These are phyloP conservation scores for Octomys mimax DNA, from an alignment of 2,797 vertebrate species.

Conservation along the genomic window DNA sequence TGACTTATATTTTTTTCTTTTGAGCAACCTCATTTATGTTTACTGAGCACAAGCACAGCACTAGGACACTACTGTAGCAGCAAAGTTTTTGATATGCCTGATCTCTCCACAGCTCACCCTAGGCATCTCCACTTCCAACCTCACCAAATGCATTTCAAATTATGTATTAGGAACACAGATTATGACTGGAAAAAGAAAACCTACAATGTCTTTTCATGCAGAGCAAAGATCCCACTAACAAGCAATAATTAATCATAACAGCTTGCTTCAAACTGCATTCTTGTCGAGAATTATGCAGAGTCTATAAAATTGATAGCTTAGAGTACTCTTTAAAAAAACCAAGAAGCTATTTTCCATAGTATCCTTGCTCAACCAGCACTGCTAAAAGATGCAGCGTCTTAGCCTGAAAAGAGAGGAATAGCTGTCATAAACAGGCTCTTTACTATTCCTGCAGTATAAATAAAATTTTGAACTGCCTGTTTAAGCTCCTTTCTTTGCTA, in stretches of 20 bases:
- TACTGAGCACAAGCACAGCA: background rate
- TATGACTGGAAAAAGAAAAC: conserved; percentile 16
- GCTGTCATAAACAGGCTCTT: conserved; percentile 62
- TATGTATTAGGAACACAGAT: conserved; percentile 51
- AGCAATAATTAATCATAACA: conserved; percentile 78
- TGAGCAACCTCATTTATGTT: conserved; percentile 1
- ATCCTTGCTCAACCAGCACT: conserved; percentile 57
- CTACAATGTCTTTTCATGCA: conserved; percentile 50
- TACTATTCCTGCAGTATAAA: conserved; percentile 73
- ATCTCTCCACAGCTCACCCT: background rate
- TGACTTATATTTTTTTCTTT: background rate
- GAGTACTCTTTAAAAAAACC: conserved; percentile 33
- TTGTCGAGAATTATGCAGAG: conserved; percentile 57
- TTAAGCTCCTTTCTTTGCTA: conserved; percentile 69
- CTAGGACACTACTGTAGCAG: background rate
- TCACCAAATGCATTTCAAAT: conserved; percentile 44
- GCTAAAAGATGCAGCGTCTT: conserved; percentile 68
- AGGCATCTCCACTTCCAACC: background rate
- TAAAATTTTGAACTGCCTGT: conserved; percentile 73
- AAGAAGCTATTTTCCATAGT: conserved; percentile 51
- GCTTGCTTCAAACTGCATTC: conserved; percentile 70
- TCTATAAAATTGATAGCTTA: conserved; percentile 76
- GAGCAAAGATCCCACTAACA: conserved; percentile 71
- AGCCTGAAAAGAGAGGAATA: conserved; percentile 72
- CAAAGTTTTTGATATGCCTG: conserved; percentile 37